phyloP scores from a whole-genome alignment of 2,888 invertebrate species.

The Thera britannica region DNA sequence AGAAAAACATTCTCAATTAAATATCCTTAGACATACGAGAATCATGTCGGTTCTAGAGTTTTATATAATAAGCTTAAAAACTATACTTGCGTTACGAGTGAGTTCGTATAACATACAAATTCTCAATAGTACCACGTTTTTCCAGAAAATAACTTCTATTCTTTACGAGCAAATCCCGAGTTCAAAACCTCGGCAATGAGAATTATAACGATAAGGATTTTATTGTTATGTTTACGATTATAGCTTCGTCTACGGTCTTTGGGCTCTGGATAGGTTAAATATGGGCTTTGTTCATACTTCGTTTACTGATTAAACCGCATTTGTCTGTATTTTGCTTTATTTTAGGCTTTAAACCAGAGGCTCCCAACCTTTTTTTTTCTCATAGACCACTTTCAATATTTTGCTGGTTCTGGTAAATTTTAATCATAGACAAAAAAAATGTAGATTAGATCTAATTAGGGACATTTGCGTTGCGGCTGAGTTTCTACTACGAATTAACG shows the following conservation, averaged over 20 bases:
- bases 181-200: slow-evolving; percentile 17
- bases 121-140: neutral
- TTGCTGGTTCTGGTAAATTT: no score
- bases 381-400: no score
- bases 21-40: neutral
- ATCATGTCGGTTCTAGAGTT: neutral
- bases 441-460: no score
- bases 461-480: no score
- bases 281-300: slow-evolving; percentile 14
- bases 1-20: neutral
- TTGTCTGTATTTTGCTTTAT: slow-evolving; percentile 8
- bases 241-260: slow-evolving; percentile 22
- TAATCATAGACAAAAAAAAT: no score
- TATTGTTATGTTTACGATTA: slow-evolving; percentile 30
- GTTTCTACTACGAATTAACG: no score
- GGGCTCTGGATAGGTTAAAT: slow-evolving; percentile 25
- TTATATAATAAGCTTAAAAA: neutral
- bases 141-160: slow-evolving; percentile 10
- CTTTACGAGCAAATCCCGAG: slow-evolving; percentile 15
- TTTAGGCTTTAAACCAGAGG: neutral
- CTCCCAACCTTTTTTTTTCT: no score
- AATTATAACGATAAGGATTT: slow-evolving; percentile 23
- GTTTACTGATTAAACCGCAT: slow-evolving; percentile 15
- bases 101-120: neutral
- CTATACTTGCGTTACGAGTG: neutral